Conservation (phyloP, 1,140 invertebrate species). For the Drosophila parvula region DNA sequence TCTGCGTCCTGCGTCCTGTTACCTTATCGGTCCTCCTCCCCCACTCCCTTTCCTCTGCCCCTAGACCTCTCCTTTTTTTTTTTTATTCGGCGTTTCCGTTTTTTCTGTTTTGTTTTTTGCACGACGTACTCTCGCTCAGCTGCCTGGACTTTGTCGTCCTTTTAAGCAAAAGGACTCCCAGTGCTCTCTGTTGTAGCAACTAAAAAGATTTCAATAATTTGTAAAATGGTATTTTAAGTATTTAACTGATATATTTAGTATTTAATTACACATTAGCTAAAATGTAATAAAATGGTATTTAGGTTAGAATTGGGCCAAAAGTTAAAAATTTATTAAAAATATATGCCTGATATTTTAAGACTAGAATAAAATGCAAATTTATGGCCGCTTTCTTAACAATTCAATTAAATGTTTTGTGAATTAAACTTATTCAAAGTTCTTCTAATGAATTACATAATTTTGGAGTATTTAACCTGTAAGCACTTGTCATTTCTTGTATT, state of each 20-base stretch:
- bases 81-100: constrained; percentile 13
- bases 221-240: no score
- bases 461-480: not conserved
- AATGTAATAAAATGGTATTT: no score
- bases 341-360: no score
- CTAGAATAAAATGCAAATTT: no score
- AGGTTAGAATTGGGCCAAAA: no score
- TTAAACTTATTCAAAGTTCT: no score
- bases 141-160: constrained; percentile 17
- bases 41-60: constrained; percentile 16
- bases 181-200: not conserved
- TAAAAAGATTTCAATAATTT: not conserved
- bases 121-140: constrained; percentile 39
- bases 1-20: constrained; percentile 13
- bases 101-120: constrained; percentile 71
- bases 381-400: no score
- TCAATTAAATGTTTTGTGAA: no score
- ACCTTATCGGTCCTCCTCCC: constrained; percentile 2
- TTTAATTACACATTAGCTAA: no score
- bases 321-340: no score
- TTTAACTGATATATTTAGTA: no score
- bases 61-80: constrained; percentile 5
- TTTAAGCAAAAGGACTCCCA: not conserved
- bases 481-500: not conserved
- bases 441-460: not conserved